Evolutionary conservation across 2,888 invertebrate genomes (phyloP), one percentile per base, ranked within the genome.

Genomic region (Melanostoma mellinum): DNA sequence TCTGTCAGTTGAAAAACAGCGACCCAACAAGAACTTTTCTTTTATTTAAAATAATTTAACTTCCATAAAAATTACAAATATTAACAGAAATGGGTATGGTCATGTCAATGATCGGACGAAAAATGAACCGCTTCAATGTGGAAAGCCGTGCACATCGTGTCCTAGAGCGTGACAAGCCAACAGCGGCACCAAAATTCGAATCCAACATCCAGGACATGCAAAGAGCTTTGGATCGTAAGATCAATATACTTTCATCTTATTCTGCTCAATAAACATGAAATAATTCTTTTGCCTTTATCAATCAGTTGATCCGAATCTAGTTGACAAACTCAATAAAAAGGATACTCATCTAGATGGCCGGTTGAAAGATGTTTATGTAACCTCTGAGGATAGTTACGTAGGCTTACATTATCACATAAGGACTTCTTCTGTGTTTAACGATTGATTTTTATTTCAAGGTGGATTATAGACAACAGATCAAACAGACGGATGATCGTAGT

Each of bases 131-230:
- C 35, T 95, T 94, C 87, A 96, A 97, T 90, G 93, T 95, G 2
- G 96, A 96, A 89, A 94, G 93, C 90, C 93, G 97, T 84, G 96
- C 96, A 35, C 94, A 95, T 87, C 94, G 94, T 87, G 90, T 94
- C 30, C 93, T 97, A 86, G 94, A 94, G 53, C 95, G 95, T 88
- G 94, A 94, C 53, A 95, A 95, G 88, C 93, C 92, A 3, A 91
- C 90, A 79, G 92, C 93, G 20, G 96, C 97, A n/a, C 97, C 97
- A 0, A 93, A 91, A 88, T 93, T 94, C 89, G 92, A 94, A 33
- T 91, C 93, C 1, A 94, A 94, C 85, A 86, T 93, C 50, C 92
- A 93, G 87, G 94, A 95, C 89, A 92, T 95, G 87, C 93, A 95
- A 87, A 92, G 94, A 79, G 91, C 95, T 0, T 89, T 94, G 40